Percentiles rank a stretch among this genome's conserved stretches.
Evolutionary conservation across 1,140 invertebrate genomes (phyloP).

Genomic region (Drosophila punjabiensis): DNA sequence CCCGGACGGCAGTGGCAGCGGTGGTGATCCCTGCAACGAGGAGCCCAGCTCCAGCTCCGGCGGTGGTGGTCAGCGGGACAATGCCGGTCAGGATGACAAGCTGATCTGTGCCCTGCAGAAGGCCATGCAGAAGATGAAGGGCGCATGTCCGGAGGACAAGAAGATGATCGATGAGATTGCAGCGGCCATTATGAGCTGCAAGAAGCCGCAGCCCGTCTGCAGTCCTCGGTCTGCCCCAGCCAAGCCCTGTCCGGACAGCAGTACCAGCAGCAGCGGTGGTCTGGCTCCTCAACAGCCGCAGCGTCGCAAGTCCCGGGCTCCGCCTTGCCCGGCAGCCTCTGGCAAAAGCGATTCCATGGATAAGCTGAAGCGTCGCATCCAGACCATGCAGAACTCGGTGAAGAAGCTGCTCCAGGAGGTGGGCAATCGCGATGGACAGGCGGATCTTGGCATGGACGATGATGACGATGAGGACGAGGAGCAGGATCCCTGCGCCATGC

Average conservation of each 20-base stretch:
- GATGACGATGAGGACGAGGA: conserved; percentile 10
- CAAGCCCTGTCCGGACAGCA: conserved; percentile 32
- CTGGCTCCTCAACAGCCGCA: conserved; percentile 2
- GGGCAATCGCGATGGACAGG: conserved; percentile 39
- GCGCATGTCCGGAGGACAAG: conserved; percentile 75
- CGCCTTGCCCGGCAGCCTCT: neutral
- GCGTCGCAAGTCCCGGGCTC: conserved; percentile 5
- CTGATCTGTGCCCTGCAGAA: conserved; percentile 63
- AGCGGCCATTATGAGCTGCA: conserved; percentile 59
- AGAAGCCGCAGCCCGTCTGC: conserved; percentile 42
- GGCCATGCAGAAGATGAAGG: conserved; percentile 78
- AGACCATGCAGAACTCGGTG: conserved; percentile 72
- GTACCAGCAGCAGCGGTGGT: conserved; percentile 15
- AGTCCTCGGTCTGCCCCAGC: conserved; percentile 35
- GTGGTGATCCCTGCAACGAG: conserved; percentile 43
- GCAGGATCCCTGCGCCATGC: conserved; percentile 8
- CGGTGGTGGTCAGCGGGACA: conserved; percentile 13
- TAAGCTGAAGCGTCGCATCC: conserved; percentile 68
- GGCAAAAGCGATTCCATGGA: conserved; percentile 67
- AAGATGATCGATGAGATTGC: conserved; percentile 78
- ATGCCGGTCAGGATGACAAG: conserved; percentile 58
- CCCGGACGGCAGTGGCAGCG: conserved; percentile 10
- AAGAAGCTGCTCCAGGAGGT: conserved; percentile 71
- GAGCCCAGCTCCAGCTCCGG: conserved; percentile 40
- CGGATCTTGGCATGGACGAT: conserved; percentile 22